Conservation (phyloP, 1,140 invertebrate genomes). For the Pachypeltis micranthus region DNA sequence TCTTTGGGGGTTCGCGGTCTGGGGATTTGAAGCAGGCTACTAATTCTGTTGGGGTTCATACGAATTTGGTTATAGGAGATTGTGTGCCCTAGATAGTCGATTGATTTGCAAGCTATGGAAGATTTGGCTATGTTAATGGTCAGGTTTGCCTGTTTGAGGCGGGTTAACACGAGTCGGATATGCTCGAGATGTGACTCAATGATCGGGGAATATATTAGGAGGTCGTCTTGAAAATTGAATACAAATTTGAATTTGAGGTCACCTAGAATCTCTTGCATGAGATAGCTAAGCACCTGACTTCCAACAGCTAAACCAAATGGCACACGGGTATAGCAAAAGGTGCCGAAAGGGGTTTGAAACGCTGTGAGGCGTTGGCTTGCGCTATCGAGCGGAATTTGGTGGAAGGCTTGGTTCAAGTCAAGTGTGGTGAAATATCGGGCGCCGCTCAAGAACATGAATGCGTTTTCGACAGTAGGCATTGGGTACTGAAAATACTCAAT, state of each 20-base stretch:
- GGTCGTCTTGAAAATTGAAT: conserved; percentile 31
- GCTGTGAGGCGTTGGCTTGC: neutral
- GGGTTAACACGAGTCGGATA: too few species aligned
- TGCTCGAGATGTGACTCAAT: conserved; percentile 23
- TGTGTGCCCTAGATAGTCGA: conserved; percentile 16
- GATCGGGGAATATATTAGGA: conserved; percentile 21
- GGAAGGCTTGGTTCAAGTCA: too few species aligned
- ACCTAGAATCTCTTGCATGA: conserved; percentile 28
- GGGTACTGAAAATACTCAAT: too few species aligned
- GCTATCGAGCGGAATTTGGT: neutral
- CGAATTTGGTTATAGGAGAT: conserved; percentile 3
- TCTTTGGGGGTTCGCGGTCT: conserved; percentile 13
- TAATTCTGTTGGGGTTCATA: conserved; percentile 11
- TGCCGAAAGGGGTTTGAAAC: neutral
- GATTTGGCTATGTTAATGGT: conserved; percentile 22
- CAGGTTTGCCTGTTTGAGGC: conserved; percentile 14
- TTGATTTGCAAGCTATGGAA: conserved; percentile 3
- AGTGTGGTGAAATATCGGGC: too few species aligned
- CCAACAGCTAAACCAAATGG: conserved; percentile 1
- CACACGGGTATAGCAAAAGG: neutral
- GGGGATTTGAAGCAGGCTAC: conserved; percentile 17
- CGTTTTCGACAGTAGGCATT: too few species aligned
- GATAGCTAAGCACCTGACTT: conserved; percentile 30
- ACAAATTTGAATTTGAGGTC: neutral
- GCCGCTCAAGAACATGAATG: too few species aligned